These are phyloP conservation scores for Helleia helle DNA, from an alignment of 2,888 invertebrate genomes.

Conservation along the genomic window DNA sequence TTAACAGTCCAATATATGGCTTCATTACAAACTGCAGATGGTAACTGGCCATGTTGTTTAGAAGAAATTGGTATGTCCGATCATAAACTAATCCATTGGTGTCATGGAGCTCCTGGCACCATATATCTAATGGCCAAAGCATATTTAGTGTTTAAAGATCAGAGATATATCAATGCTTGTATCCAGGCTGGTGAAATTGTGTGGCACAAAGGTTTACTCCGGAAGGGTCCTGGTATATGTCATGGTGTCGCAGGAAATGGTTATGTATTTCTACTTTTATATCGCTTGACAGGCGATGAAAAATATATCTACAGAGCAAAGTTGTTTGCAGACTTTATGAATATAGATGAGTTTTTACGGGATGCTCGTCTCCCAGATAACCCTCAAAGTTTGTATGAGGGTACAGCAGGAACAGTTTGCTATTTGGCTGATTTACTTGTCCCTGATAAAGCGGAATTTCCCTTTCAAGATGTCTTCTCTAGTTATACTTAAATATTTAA, in stretches of 20 bases:
- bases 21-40: conserved; percentile 78
- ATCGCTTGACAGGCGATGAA: conserved; percentile 80
- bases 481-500: conserved; percentile 21
- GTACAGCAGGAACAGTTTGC: conserved; percentile 89
- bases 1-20: conserved; percentile 78
- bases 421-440: conserved; percentile 83
- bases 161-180: conserved; percentile 80
- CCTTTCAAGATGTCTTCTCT: conserved; percentile 84
- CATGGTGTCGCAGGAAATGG: conserved; percentile 91
- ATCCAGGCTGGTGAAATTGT: conserved; percentile 81
- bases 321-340: conserved; percentile 84
- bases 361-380: conserved; percentile 84
- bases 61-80: conserved; percentile 76
- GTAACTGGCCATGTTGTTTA: conserved; percentile 84
- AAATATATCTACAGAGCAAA: conserved; percentile 83
- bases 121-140: conserved; percentile 88
- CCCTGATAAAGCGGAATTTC: conserved; percentile 84
- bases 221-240: conserved; percentile 92
- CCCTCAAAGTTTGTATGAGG: conserved; percentile 90
- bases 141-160: conserved; percentile 81
- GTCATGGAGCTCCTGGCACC: conserved; percentile 90
- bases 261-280: conserved; percentile 84
- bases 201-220: conserved; percentile 87
- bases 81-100: conserved; percentile 90
- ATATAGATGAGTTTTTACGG: conserved; percentile 75